Percentiles rank a stretch among this genome's conserved stretches.
These are phyloP conservation scores for Lophochroa leadbeateri DNA, from an alignment of 2,113 vertebrate species.

Conservation along the genomic window DNA sequence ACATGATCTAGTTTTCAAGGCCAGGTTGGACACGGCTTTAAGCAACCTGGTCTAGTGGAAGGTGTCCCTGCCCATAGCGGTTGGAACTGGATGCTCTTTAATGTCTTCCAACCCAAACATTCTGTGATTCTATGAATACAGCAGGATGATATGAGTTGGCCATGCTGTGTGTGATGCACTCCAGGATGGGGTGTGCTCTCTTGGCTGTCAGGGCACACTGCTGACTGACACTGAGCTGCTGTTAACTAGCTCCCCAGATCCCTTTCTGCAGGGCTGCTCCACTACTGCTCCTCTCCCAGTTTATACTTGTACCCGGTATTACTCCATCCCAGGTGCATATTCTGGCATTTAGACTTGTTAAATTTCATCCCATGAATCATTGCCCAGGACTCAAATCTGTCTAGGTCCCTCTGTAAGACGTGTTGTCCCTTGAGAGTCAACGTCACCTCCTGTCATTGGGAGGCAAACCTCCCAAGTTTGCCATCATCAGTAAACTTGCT, in stretches of 20 bases:
- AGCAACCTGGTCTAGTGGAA: background rate
- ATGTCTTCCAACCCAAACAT: background rate
- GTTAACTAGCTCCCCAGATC: no score
- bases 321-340: background rate
- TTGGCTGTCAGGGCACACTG: background rate
- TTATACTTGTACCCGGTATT: background rate
- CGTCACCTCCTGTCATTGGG: background rate
- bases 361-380: background rate
- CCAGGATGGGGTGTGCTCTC: background rate
- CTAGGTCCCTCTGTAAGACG: background rate
- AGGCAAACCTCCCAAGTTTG: no score
- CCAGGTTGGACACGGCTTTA: background rate
- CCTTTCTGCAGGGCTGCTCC: background rate
- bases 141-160: background rate
- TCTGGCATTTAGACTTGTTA: background rate
- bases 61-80: background rate
- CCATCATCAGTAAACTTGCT: background rate
- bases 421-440: background rate
- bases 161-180: background rate
- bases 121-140: background rate
- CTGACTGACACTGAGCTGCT: background rate
- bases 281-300: background rate
- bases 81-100: background rate
- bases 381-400: background rate
- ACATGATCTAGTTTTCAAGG: background rate